These are phyloP conservation scores for Garrulus glandarius DNA, from an alignment of 2,797 vertebrate genomes.

Conservation along the genomic window DNA sequence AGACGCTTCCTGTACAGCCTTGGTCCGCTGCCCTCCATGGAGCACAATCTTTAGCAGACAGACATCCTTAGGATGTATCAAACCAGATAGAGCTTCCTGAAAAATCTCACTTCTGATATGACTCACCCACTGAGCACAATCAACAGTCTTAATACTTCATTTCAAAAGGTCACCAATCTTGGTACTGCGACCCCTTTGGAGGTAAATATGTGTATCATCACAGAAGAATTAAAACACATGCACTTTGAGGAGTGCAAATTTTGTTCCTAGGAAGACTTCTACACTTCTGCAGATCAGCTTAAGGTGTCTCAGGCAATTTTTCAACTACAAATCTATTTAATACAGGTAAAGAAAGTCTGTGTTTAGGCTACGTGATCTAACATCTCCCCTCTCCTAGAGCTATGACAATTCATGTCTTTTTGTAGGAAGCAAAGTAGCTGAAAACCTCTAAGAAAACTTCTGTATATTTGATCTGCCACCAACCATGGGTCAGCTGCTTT, in stretches of 20 bases:
- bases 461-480: not conserved
- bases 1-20: not conserved
- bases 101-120: not conserved
- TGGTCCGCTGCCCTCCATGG: not conserved
- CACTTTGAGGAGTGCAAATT: not conserved
- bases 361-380: not conserved
- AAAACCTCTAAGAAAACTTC: not conserved
- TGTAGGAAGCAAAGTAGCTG: not conserved
- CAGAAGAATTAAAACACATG: not conserved
- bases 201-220: not conserved
- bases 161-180: not conserved
- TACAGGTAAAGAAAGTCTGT: not conserved
- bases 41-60: not conserved
- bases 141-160: not conserved
- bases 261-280: not conserved
- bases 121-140: not conserved
- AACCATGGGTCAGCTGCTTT: not conserved
- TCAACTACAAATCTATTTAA: not conserved
- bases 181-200: not conserved
- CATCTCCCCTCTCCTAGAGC: not conserved
- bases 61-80: conserved; percentile 15
- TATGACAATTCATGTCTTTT: not conserved
- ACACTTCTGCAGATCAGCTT: not conserved
- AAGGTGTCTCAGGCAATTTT: not conserved
- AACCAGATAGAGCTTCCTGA: not conserved